Evolutionary conservation across 2,797 vertebrate genomes (phyloP).

Genomic region (Dicrostonyx torquatus): DNA sequence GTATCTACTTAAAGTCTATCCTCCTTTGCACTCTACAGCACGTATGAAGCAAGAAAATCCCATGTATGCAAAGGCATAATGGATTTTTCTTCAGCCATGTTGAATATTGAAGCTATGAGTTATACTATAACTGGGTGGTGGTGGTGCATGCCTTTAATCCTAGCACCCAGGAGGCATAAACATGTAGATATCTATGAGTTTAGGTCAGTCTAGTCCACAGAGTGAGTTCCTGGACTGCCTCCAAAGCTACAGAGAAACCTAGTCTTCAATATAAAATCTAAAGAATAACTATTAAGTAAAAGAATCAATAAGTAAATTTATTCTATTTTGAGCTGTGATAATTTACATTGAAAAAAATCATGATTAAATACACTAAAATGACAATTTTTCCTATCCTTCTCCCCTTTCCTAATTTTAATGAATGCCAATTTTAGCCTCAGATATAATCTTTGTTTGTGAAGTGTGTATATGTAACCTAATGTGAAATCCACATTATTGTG

Average conservation of each 20-base stretch:
- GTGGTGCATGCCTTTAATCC: too few relatives aligned
- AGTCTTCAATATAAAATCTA: neutral
- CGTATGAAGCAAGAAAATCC: neutral
- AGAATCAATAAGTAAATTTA: neutral
- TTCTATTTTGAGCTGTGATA: too few relatives aligned
- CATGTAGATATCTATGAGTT: too few relatives aligned
- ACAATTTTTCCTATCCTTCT: too few relatives aligned
- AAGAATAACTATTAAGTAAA: too few relatives aligned
- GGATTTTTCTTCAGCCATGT: too few relatives aligned
- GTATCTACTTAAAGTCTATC: fast-evolving
- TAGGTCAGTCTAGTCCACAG: too few relatives aligned
- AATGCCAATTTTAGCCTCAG: neutral
- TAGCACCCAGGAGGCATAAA: too few relatives aligned
- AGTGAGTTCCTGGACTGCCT: too few relatives aligned
- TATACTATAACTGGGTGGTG: too few relatives aligned
- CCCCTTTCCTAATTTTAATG: fast-evolving
- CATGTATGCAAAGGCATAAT: neutral
- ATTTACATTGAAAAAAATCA: neutral
- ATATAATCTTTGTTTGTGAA: neutral
- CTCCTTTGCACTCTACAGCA: fast-evolving
- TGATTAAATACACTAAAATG: neutral
- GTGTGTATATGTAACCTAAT: neutral
- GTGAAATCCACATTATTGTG: neutral
- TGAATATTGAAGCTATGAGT: neutral
- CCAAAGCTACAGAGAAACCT: too few relatives aligned